phyloP scores from a whole-genome alignment of 2,113 vertebrate genomes.

The Lophochroa leadbeateri region DNA sequence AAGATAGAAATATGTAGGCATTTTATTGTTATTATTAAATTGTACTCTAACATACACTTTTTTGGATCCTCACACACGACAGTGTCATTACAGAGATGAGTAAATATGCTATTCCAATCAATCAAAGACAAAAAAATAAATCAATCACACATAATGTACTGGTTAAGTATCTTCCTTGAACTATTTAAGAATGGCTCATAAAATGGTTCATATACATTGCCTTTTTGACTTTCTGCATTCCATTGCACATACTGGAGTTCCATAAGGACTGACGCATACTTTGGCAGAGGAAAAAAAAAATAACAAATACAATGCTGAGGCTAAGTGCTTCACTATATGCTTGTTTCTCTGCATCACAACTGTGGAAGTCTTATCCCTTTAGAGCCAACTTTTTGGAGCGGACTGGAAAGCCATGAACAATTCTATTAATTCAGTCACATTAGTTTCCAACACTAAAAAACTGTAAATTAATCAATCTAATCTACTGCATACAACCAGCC shows the following conservation, averaged over 20 bases:
- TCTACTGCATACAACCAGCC: not conserved
- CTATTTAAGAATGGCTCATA: not conserved
- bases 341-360: not conserved
- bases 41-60: not conserved
- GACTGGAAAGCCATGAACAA: not conserved
- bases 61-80: not conserved
- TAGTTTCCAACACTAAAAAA: not conserved
- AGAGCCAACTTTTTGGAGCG: not conserved
- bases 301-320: not conserved
- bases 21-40: not conserved
- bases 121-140: not conserved
- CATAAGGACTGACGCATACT: not conserved
- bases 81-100: not conserved
- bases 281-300: not conserved
- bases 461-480: not conserved
- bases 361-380: not conserved
- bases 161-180: not conserved
- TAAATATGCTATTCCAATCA: not conserved
- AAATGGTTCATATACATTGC: not conserved
- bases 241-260: not conserved
- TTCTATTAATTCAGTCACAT: not conserved
- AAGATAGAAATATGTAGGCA: not conserved
- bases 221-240: not conserved
- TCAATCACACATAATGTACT: not conserved
- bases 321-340: not conserved